Base-by-base conservation (phyloP, 1,140 invertebrate genomes). In the Anastrepha obliqua region DNA sequence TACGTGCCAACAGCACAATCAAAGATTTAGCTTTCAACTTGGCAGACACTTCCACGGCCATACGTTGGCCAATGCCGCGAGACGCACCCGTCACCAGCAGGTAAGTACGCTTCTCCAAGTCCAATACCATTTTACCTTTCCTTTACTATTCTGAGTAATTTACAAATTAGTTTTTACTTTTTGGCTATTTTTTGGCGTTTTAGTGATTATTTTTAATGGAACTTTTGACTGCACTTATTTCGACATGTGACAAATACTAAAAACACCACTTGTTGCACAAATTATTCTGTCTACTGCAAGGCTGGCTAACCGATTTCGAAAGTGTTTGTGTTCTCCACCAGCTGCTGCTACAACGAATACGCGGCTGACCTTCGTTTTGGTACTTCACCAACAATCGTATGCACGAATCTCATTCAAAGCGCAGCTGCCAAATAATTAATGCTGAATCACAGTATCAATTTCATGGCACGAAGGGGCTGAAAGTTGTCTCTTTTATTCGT, bases 21-120 rank as follows among this genome's bases (percentile, higher is more conserved):
- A 96, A 90, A 1, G 97, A 98, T 39, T 94, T 95, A 1, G 94
- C 94, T 47, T 97, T 92, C 51, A 95, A 90, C 86, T 95, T 94
- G 0, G 85, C 15, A 0, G 96, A 94, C 88, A 98, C 94, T 91
- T 96, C 95, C 20, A 96, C 92, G 44, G 97, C 96, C 81, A 98
- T 95, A 89, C 96, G 95, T 89, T 95, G 94, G 13, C 98, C 98
- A 88, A 99, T 97, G 58, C 98, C 98, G 91, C 96, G 95, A 88
- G 97, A 98, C 0, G 98, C 98, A 47, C 98, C 98, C 11, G 97
- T 97, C 8, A 99, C 93, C 9, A 98, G 90, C 88, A 95, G 94
- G 89, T 94, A 95, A 9, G 94, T 94, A 86, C 94, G 91, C 59
- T 94, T 93, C 6, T 92, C 89, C n/a, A 93, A 87, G 87, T 93